Evolutionary conservation across 2,888 invertebrate genomes (phyloP), one percentile per base, ranked within the genome.

Genomic region (Pyralis farinalis): DNA sequence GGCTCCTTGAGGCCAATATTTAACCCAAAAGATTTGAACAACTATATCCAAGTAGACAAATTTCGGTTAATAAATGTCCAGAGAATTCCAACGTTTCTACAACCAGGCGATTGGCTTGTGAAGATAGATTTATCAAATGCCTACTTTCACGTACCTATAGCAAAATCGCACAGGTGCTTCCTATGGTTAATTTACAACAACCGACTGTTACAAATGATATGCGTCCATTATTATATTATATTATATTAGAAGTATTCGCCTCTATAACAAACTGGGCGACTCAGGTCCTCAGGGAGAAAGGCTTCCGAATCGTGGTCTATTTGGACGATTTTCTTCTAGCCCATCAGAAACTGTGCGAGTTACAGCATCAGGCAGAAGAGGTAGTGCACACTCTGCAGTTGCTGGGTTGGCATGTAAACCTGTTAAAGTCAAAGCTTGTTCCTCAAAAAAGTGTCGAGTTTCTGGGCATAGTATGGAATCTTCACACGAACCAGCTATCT

Each of bases 251-350:
- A 20, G 40, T 34, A 1, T 54, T 51, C 32, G 33, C 48, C 2
- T 21, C 22, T 1, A n/a, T 54, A 0, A 47, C 37, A 11, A 51
- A 49, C 7, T 51, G 54, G 50, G 12, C 43, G 3, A 47, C 45
- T 7, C 31, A 32, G 1, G 20, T 34, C 2, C 31, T 54, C 0
- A 36, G 51, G 31, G 8, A 37, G 9, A 35, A 35, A 32, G 49
- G 48, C 1, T 9, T 51, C 0, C 37, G 46, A 9, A 21, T 53
- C 1, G n/a, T 49, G 1, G 51, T 53, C 0, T 51, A 51, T n/a
- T 38, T 53, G 44, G 51, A 29, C 53, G 51, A 53, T 39, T 51
- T 44, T 12, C 11, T 51, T 8, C 10, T 53, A 3, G 44, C n/a
- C 0, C 30, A 49, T 12, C 49, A 51, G 5, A 31, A 53, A 16